Percentiles rank a stretch among this genome's conserved stretches.
Conservation (phyloP, 2,888 invertebrate species). For the Drosophila basisetae region DNA sequence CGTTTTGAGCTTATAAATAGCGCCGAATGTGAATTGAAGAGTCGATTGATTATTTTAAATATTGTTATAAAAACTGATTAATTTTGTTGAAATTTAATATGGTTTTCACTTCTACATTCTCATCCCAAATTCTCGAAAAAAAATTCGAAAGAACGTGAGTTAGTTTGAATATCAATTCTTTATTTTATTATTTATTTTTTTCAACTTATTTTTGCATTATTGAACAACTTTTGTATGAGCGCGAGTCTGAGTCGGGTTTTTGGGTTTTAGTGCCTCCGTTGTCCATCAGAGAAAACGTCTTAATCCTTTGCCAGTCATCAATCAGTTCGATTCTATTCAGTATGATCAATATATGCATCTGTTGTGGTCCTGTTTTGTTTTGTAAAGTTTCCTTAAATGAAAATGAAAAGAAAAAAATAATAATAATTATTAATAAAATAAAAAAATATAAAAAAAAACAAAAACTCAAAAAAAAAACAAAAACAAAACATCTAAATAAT, state of each 20-base stretch:
- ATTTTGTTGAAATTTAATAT: conserved; percentile 74
- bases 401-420: conserved; percentile 56
- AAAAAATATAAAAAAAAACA: conserved; percentile 70
- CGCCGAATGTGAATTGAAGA: conserved; percentile 51
- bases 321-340: conserved; percentile 71
- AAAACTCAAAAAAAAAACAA: conserved; percentile 57
- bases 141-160: conserved; percentile 5
- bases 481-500: conserved; percentile 72
- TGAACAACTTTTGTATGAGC: conserved; percentile 31
- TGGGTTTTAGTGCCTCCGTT: conserved; percentile 79
- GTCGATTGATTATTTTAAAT: conserved; percentile 26
- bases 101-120: conserved; percentile 58
- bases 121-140: conserved; percentile 20
- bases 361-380: conserved; percentile 83
- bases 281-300: conserved; percentile 69
- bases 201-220: conserved; percentile 16
- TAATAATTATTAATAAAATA: conserved; percentile 75
- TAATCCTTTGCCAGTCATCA: conserved; percentile 65
- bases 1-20: conserved; percentile 37
- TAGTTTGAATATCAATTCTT: conserved; percentile 30
- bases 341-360: conserved; percentile 75
- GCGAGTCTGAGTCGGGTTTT: conserved; percentile 61
- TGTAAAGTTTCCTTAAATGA: conserved; percentile 82
- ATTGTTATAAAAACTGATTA: conserved; percentile 62
- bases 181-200: conserved; percentile 24